Evolutionary conservation across 2,113 vertebrate genomes (phyloP), one percentile per base, ranked within the genome.

Genomic region (Gasterosteus aculeatus): DNA sequence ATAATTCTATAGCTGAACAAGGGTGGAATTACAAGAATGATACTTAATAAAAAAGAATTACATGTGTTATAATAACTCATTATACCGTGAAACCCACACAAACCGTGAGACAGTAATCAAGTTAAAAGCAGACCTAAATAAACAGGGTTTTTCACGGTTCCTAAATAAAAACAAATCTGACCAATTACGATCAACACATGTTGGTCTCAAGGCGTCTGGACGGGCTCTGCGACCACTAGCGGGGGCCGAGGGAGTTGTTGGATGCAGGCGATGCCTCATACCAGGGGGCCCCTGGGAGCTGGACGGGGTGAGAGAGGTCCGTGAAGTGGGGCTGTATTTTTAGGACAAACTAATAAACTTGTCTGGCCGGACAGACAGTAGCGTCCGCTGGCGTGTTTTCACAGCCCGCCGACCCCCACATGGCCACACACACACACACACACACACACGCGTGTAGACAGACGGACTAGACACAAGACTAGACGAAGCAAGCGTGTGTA

Each of bases 261-360:
- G 80, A 88, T 26, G 72, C 65, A 35, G 42, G 84, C 8, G 56
- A 66, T 12, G 82, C 75, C 82, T 90, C 88, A 88, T 90, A 80
- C 83, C 90, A 87, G 33, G 53, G 80, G 87, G 60, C 88, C 88
- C 85, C 75, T 18, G 92, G 89, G 92, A 88, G 87, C 49, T 31
- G 56, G 59, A 63, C 39, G 41, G 87, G 78, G 81, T 59, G 81
- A 85, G 71, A 76, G 80, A 65, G 83, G 80, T 85, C 86, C 33
- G 9, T 65, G 65, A 78, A 70, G 66, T 1, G 0, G 15, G 75
- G 70, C 62, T 84, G 86, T 85, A 81, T 80, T 91, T 93, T 91
- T 81, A 88, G 85, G 85, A 80, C 88, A 93, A 90, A 93, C 91
- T 88, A 93, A 93, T 93, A 94, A 93, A 92, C 88, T 89, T 46